Evolutionary conservation across 2,113 vertebrate species (phyloP).

Genomic region (Solea senegalensis): DNA sequence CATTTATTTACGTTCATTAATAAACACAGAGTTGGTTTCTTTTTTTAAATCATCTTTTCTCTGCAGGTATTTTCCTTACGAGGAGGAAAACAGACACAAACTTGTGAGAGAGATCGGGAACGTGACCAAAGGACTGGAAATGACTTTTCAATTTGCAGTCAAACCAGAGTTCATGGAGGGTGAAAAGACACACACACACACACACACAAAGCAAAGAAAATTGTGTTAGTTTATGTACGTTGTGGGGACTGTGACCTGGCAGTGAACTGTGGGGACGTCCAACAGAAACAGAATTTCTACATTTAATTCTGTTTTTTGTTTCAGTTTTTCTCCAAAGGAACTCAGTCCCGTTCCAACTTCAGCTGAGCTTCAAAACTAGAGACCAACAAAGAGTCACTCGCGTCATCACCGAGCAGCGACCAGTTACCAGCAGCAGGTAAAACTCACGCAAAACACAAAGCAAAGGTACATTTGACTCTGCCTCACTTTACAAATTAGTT

Average conservation of each 20-base stretch:
- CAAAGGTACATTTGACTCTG: not conserved
- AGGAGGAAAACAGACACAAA: slow-evolving; percentile 69
- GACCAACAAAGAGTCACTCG: slow-evolving; percentile 77
- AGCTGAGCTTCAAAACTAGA: slow-evolving; percentile 78
- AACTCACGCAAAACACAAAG: not conserved
- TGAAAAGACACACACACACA: slow-evolving; percentile 32
- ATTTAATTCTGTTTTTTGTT: not conserved
- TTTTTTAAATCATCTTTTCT: not conserved
- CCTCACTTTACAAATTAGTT: not conserved
- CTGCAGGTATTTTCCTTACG: slow-evolving; percentile 78
- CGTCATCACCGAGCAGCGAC: slow-evolving; percentile 75
- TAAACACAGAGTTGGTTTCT: too few relatives aligned
- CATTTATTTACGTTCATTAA: too few relatives aligned
- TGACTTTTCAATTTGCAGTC: slow-evolving; percentile 82
- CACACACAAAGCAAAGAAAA: not conserved
- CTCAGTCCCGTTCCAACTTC: slow-evolving; percentile 78
- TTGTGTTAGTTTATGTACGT: too few relatives aligned
- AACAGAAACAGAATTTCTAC: not conserved
- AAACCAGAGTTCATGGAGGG: slow-evolving; percentile 70
- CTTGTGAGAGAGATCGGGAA: slow-evolving; percentile 79
- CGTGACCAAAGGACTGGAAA: slow-evolving; percentile 72
- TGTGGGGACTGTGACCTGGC: too few relatives aligned
- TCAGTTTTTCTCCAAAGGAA: slow-evolving; percentile 71
- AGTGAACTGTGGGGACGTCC: too few relatives aligned
- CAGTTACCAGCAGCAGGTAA: slow-evolving; percentile 75